These are phyloP conservation scores for Leptura quadrifasciata DNA, from an alignment of 2,888 invertebrate genomes.

Conservation along the genomic window DNA sequence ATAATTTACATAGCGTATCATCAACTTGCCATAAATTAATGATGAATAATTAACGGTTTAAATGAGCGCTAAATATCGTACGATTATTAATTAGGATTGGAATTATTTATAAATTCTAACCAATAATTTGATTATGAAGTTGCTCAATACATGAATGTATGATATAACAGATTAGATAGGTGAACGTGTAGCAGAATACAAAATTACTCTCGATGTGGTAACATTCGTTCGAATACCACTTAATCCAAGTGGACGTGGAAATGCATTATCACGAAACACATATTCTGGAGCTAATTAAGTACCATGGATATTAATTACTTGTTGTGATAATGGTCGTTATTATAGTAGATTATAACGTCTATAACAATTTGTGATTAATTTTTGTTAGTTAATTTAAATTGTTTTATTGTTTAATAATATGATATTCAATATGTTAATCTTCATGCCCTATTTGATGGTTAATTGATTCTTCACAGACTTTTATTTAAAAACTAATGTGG, in stretches of 20 bases:
- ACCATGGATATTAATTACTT: constrained; percentile 22
- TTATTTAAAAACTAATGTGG: no score
- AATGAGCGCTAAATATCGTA: not conserved
- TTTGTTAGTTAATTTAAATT: not conserved
- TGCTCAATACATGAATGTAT: not conserved
- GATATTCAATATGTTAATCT: not conserved
- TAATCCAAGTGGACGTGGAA: constrained; percentile 51
- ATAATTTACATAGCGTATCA: constrained; percentile 7
- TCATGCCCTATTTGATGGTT: not conserved
- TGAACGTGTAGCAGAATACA: not conserved
- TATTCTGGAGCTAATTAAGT: constrained; percentile 20
- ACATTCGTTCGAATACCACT: constrained; percentile 29
- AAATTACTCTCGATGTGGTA: not conserved
- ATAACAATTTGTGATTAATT: not conserved
- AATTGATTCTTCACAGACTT: no score
- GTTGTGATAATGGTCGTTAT: constrained; percentile 9
- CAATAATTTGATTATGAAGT: constrained; percentile 6
- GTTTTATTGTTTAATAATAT: constrained; percentile 3
- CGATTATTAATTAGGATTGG: constrained; percentile 8
- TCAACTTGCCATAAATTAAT: constrained; percentile 2
- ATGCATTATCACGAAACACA: constrained; percentile 45
- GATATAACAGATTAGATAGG: not conserved
- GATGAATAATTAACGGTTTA: not conserved
- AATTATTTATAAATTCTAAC: not conserved
- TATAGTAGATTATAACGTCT: not conserved